Percentiles rank a stretch among this genome's conserved stretches.
These are phyloP conservation scores for Actinia tenebrosa DNA, from an alignment of 64 coral and sea anemone species.

Conservation along the genomic window DNA sequence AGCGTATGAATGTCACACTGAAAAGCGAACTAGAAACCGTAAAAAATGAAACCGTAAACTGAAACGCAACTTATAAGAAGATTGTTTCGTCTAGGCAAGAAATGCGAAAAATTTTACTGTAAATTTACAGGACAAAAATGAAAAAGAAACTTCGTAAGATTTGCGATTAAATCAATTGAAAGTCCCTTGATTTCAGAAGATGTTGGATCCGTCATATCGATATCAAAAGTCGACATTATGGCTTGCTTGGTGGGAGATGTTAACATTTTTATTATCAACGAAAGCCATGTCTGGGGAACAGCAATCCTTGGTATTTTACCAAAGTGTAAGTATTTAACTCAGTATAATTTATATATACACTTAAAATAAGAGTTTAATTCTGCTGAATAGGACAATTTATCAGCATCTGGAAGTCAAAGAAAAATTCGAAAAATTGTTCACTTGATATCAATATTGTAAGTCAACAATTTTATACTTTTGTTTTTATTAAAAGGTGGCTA, in stretches of 20 bases:
- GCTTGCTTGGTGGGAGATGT: neutral
- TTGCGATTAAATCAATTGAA: neutral
- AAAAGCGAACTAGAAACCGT: neutral
- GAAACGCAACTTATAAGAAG: neutral
- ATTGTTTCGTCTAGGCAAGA: neutral
- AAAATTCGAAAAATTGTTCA: neutral
- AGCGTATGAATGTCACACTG: neutral
- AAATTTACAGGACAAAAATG: neutral
- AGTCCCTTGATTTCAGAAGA: neutral
- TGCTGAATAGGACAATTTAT: neutral
- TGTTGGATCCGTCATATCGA: neutral
- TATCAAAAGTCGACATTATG: neutral
- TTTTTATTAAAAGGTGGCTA: neutral
- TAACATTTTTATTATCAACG: neutral
- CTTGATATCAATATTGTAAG: too few species aligned
- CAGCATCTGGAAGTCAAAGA: neutral
- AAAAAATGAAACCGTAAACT: neutral
- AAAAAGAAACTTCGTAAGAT: neutral
- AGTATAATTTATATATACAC: neutral
- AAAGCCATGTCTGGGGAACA: neutral
- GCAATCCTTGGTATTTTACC: neutral
- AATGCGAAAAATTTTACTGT: neutral
- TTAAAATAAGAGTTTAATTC: neutral
- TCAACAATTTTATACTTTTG: neutral
- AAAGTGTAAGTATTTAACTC: neutral